These are phyloP conservation scores for Hipposideros larvatus DNA, from an alignment of 2,797 vertebrate genomes.

Conservation along the genomic window DNA sequence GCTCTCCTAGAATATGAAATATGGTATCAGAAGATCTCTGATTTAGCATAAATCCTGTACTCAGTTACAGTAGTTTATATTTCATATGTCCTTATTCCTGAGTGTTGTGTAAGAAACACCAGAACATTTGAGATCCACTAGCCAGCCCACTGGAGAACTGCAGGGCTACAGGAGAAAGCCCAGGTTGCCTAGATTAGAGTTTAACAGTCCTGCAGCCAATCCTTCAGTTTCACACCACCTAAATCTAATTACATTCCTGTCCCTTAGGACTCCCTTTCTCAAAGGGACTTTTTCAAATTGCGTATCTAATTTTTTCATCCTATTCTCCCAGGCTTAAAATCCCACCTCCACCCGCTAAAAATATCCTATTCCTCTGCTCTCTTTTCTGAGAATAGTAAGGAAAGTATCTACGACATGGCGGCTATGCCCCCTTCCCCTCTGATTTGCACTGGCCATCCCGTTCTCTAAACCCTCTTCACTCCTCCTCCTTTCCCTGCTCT, in stretches of 20 bases:
- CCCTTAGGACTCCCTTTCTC: background rate
- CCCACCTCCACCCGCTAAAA: rapidly evolving
- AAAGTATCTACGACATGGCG: background rate
- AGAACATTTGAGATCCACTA: background rate
- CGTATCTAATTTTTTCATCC: background rate
- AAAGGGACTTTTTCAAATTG: slow-evolving; percentile 33
- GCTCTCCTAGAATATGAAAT: background rate
- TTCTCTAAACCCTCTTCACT: slow-evolving; percentile 34
- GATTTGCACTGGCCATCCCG: background rate
- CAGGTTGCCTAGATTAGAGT: background rate
- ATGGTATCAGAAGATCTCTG: background rate
- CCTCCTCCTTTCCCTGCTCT: background rate
- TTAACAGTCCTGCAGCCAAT: background rate
- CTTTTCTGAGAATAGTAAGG: slow-evolving; percentile 18
- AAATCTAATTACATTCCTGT: background rate
- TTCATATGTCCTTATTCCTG: background rate
- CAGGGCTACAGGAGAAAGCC: background rate
- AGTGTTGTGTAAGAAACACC: background rate
- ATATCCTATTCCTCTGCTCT: background rate
- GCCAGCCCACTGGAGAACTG: background rate
- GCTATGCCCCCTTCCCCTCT: background rate
- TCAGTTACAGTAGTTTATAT: slow-evolving; percentile 32
- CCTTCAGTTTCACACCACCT: background rate
- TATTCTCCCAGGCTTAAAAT: slow-evolving; percentile 40
- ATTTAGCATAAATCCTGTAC: slow-evolving; percentile 15